A percentile compares a stretch with the other conserved stretches of the same genome.
Evolutionary conservation across 1,140 invertebrate species (phyloP).

Genomic region (Drosophila sulfurigaster): DNA sequence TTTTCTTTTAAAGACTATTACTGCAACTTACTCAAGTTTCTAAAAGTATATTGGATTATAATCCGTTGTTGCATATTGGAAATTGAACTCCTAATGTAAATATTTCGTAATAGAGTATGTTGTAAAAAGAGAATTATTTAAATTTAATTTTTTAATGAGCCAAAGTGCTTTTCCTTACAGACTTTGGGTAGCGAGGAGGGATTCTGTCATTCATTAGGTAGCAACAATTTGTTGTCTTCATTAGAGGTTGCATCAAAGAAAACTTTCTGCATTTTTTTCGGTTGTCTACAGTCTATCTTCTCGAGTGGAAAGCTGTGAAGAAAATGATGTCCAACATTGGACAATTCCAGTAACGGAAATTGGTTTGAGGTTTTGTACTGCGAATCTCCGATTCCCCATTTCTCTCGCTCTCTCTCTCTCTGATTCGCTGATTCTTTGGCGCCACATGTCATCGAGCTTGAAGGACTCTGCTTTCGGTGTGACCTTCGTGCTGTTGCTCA

Average conservation of each 20-base stretch:
- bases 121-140: constrained; percentile 8
- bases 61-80: not conserved
- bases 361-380: constrained; percentile 52
- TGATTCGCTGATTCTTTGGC: constrained; percentile 42
- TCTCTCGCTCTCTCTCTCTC: constrained; percentile 9
- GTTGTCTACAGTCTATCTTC: not conserved
- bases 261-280: constrained; percentile 25
- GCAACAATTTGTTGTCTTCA: constrained; percentile 52
- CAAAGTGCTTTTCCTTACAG: constrained; percentile 43
- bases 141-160: constrained; percentile 64
- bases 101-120: not conserved
- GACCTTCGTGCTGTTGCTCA: constrained; percentile 81
- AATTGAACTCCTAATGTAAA: not conserved
- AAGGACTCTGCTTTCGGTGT: constrained; percentile 60
- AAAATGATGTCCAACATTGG: constrained; percentile 16
- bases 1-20: not conserved
- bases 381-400: constrained; percentile 14
- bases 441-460: constrained; percentile 71
- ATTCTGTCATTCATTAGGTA: constrained; percentile 56
- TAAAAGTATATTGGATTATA: not conserved
- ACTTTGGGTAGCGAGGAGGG: not conserved
- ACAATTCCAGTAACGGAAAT: constrained; percentile 52
- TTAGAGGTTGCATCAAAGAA: constrained; percentile 61
- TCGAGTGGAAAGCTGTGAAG: not conserved
- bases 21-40: not conserved